phyloP scores from a whole-genome alignment of 2,797 vertebrate species.

The Phrynocephalus vlangalii region DNA sequence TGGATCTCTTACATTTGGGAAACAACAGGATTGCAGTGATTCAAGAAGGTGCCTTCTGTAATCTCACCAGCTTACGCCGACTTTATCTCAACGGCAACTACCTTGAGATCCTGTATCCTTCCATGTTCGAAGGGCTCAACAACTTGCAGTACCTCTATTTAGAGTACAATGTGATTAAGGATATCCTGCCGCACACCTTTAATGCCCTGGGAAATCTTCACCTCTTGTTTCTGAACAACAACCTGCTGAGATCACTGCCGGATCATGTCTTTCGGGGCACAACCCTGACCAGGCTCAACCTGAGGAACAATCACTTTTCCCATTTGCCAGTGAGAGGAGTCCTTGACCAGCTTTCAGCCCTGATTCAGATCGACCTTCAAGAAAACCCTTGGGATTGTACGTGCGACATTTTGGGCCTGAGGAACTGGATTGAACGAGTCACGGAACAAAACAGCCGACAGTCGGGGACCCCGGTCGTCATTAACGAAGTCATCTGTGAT shows the following conservation, averaged over 20 bases:
- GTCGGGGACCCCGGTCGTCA: constrained; percentile 90
- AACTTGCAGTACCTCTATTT: constrained; percentile 97
- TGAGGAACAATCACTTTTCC: constrained; percentile 97
- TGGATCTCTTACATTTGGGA: constrained; percentile 95
- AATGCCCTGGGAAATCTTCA: constrained; percentile 92
- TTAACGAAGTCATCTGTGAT: constrained; percentile 96
- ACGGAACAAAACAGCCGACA: constrained; percentile 72
- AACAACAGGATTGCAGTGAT: constrained; percentile 96
- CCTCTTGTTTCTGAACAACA: constrained; percentile 97
- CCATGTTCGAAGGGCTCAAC: constrained; percentile 91
- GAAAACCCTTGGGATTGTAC: constrained; percentile 99
- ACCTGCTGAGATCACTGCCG: constrained; percentile 90
- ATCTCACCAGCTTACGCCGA: constrained; percentile 92
- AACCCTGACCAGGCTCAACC: constrained; percentile 93
- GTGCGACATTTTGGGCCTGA: constrained; percentile 92
- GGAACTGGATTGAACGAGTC: constrained; percentile 95
- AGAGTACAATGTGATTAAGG: constrained; percentile 98
- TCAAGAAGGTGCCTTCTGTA: constrained; percentile 95
- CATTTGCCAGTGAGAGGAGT: constrained; percentile 91
- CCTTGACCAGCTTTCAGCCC: constrained; percentile 93
- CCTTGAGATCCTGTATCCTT: constrained; percentile 90
- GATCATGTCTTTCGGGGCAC: constrained; percentile 92
- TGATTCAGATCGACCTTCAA: constrained; percentile 98
- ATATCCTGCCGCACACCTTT: constrained; percentile 92
- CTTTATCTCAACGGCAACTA: constrained; percentile 98